Evolutionary conservation across 2,888 invertebrate species (phyloP), one percentile per base, ranked within the genome.

Genomic region (Philonicus albiceps): DNA sequence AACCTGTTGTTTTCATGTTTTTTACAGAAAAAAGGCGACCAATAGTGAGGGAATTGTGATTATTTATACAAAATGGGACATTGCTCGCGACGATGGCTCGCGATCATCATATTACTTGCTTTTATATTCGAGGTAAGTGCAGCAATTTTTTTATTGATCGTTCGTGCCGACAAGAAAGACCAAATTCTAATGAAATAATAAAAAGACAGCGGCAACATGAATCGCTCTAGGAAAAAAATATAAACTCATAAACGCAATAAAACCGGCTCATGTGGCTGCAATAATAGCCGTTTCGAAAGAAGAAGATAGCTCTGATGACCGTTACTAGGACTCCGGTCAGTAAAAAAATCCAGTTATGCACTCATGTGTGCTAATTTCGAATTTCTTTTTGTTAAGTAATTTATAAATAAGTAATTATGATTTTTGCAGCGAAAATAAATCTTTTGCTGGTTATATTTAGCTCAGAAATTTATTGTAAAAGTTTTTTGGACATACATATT

Each of bases 321-420:
- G 76, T 80, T 86, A 78, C 34, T 31, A 30, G 55, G 31, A 80
- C 37, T 74, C 55, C 53, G 76, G 86, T 85, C 74, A 90, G 89
- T 90, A 90, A 90, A 90, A 43, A 91, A 90, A 91, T 91, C 91
- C 91, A 92, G 92, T 92, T 92, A 92, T 92, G 92, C 92, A 92
- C 91, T 92, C 91, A 92, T 92, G 92, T 92, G 91, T 92, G 90
- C 91, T 91, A 91, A 91, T 91, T 92, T 91, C 90, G 91, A 91
- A 91, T 92, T 92, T 92, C 92, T 92, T 91, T 84, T 40, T 84
- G 40, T 72, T 84, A 43, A 84, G 72, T 84, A 73, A 73, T 84
- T 84, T 84, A 73, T 84, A 73, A 84, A 43, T 73, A 73, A 73
- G 84, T 84, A 84, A 72, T 84, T 73, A 84, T 40, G 8, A 73